These are phyloP conservation scores for Acyrthosiphon pisum DNA, from an alignment of 1,140 invertebrate species.

Conservation along the genomic window DNA sequence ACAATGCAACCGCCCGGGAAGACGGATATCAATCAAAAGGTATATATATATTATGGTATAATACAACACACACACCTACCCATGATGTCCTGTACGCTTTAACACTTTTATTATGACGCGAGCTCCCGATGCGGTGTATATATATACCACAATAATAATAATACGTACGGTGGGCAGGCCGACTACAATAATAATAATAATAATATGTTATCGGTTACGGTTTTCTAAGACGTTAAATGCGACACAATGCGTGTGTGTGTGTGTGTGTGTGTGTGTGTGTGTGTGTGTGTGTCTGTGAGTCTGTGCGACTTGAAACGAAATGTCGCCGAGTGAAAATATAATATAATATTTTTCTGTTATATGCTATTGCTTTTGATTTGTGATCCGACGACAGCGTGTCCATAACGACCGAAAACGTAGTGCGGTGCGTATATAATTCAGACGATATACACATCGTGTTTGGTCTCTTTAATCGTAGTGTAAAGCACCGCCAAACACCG, in stretches of 20 bases:
- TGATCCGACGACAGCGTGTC: background rate
- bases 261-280: background rate
- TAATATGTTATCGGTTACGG: background rate
- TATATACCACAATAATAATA: background rate
- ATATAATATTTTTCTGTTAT: background rate
- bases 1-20: constrained; percentile 9
- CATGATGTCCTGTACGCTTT: background rate
- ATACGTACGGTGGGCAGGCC: background rate
- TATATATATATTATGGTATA: background rate
- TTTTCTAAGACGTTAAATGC: background rate
- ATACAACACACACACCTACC: too few relatives aligned
- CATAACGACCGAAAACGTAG: background rate
- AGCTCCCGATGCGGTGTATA: background rate
- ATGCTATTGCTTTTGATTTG: background rate
- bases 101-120: background rate
- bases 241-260: background rate
- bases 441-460: background rate
- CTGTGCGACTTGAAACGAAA: background rate
- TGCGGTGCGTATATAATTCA: background rate
- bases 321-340: background rate
- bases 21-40: background rate
- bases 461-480: background rate
- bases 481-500: background rate
- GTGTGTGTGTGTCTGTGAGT: background rate
- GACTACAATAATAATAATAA: background rate